Conservation (phyloP, 2,888 invertebrate species). For the Lepidocyrtinus sp. region DNA sequence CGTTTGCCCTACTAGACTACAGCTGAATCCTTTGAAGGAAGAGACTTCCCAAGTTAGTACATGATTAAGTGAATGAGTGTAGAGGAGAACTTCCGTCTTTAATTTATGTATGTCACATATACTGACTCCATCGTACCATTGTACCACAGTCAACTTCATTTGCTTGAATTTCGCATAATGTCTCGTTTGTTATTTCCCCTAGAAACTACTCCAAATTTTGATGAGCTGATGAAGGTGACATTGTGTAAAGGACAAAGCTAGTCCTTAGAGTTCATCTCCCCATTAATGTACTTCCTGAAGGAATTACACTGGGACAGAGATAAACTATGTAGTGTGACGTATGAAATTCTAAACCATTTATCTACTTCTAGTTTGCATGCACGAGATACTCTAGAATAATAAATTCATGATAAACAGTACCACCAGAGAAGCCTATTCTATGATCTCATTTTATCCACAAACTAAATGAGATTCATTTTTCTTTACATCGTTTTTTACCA, state of each 20-base stretch:
- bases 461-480: too few species aligned
- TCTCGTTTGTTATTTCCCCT: conserved; percentile 4
- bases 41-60: neutral
- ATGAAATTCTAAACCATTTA: conserved; percentile 36
- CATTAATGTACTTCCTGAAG: conserved; percentile 9
- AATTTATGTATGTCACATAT: conserved; percentile 5
- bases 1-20: too few species aligned
- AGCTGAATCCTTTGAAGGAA: conserved; percentile 5
- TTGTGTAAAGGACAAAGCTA: conserved; percentile 33
- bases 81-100: neutral
- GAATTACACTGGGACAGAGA: neutral
- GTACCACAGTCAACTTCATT: too few species aligned
- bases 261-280: neutral
- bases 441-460: too few species aligned
- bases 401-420: neutral
- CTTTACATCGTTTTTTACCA: too few species aligned
- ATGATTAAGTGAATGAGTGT: neutral
- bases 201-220: conserved; percentile 47
- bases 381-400: neutral
- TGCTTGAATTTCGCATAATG: too few species aligned
- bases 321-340: conserved; percentile 1
- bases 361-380: conserved; percentile 14
- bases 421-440: too few species aligned
- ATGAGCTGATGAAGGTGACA: conserved; percentile 56
- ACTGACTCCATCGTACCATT: too few species aligned